Conservation (phyloP, 1,140 invertebrate species). For the Drosophila arawakana region DNA sequence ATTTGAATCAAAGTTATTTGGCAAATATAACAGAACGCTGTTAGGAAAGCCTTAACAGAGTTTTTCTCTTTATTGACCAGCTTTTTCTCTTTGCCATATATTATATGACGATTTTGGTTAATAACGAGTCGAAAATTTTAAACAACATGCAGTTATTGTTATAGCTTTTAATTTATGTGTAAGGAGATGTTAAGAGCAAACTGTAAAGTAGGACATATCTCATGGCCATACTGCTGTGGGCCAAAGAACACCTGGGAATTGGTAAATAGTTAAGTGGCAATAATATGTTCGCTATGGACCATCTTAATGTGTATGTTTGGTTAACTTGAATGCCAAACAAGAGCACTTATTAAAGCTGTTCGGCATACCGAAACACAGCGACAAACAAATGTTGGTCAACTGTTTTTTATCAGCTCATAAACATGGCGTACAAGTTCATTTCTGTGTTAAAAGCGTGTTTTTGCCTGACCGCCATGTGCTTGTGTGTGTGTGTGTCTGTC, state of each 20-base stretch:
- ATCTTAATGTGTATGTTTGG: constrained; percentile 3
- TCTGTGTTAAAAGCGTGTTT: constrained; percentile 78
- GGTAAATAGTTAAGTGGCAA: constrained; percentile 6
- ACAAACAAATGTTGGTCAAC: constrained; percentile 78
- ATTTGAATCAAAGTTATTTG: too few species aligned
- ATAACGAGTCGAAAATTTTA: constrained; percentile 52
- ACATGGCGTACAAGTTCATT: constrained; percentile 80
- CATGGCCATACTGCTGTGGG: constrained; percentile 4
- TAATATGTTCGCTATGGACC: too few species aligned
- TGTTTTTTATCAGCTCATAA: constrained; percentile 83
- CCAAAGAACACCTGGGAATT: neutral
- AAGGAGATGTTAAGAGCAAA: constrained; percentile 54
- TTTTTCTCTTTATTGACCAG: constrained; percentile 27
- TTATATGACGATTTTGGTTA: constrained; percentile 26
- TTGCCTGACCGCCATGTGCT: constrained; percentile 47
- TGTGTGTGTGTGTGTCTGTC: constrained; percentile 29
- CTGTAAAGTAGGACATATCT: constrained; percentile 61
- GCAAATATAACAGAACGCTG: constrained; percentile 19
- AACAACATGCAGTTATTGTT: constrained; percentile 59
- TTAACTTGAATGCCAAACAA: constrained; percentile 15
- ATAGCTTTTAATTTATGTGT: constrained; percentile 40
- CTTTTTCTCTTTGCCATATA: constrained; percentile 48
- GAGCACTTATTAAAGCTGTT: constrained; percentile 47
- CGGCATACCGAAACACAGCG: constrained; percentile 19
- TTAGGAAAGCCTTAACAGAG: constrained; percentile 5